Percentiles rank a stretch among this genome's conserved stretches.
These are phyloP conservation scores for Rallus limicola DNA, from an alignment of 2,113 vertebrate genomes.

Conservation along the genomic window DNA sequence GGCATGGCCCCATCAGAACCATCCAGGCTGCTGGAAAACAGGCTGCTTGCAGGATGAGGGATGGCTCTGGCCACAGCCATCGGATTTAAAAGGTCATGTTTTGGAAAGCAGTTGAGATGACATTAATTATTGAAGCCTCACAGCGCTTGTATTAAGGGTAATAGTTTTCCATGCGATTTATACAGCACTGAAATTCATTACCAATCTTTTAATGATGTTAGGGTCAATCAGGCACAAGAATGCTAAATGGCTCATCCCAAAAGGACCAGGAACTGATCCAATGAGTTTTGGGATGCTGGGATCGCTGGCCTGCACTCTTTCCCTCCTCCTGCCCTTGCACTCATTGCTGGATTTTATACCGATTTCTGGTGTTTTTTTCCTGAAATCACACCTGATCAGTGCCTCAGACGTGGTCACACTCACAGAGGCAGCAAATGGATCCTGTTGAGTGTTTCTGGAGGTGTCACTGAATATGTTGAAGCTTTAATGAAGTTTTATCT, in stretches of 20 bases:
- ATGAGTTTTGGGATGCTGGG: not conserved
- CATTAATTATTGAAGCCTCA: slow-evolving; percentile 43
- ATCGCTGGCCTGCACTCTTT: not conserved
- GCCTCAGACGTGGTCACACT: not conserved
- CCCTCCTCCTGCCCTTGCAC: not conserved
- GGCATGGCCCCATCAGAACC: not conserved
- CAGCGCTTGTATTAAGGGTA: not conserved
- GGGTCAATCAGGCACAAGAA: not conserved
- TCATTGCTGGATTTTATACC: not conserved
- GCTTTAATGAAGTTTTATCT: not conserved
- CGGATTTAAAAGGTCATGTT: slow-evolving; percentile 5
- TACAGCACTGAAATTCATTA: slow-evolving; percentile 13
- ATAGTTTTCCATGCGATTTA: slow-evolving; percentile 1
- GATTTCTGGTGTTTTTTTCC: not conserved
- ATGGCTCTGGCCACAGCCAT: not conserved
- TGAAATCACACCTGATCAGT: not conserved
- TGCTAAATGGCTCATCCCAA: not conserved
- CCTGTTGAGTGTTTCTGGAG: not conserved
- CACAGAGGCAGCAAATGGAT: not conserved
- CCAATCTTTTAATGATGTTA: not conserved
- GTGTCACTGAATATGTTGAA: not conserved
- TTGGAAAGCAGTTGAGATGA: slow-evolving; percentile 8
- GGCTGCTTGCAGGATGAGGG: not conserved
- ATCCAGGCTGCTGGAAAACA: not conserved
- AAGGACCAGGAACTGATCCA: not conserved